Evolutionary conservation across 2,888 invertebrate genomes (phyloP), one percentile per base, ranked within the genome.

Genomic region (Falcaria lacertinaria): DNA sequence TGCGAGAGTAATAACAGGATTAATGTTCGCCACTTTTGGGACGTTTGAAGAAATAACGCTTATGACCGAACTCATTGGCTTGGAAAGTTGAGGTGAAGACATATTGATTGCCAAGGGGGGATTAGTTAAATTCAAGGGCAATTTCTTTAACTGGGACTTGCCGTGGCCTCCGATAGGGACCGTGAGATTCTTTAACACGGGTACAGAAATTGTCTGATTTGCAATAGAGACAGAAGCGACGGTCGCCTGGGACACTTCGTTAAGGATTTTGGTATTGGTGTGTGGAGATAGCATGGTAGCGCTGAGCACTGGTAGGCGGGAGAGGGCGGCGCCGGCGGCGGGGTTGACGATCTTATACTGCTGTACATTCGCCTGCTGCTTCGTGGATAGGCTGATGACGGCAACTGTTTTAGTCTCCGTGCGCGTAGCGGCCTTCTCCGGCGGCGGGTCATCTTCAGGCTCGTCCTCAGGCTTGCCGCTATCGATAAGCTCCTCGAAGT

Each of bases 401-500:
- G 90, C 90, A 8, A 90, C 89, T n/a, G 90, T 90, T 57, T 90
- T 90, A 0, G 89, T 89, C 62, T 89, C 90, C 1, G 90, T 89
- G 35, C 89, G 70, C 0, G 91, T 90, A 38, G 88, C 74, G 35
- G 89, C 79, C 6, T 87, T 81, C 62, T 70, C 70, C 2, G 71
- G 64, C 0, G 60, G 45, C 1, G 56, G 33, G 57, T 90, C 86
- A 14, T 79, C 79, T 32, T 76, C 87, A 1, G 45, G 54, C 37
- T 85, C 87, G 40, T 92, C 91, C 48, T 91, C 91, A 0, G 90
- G 85, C 47, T 91, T 90, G 0, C 91, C 92, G 54, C 91, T 90
- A 53, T 93, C 92, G 33, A 93, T 93, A 15, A 93, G 70, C 50
- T 92, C 91, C 59, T 93, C 92, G 57, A 92, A 93, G 64, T 93